Evolutionary conservation across 1,140 invertebrate genomes (phyloP).

Genomic region (Drosophila kohkoa): DNA sequence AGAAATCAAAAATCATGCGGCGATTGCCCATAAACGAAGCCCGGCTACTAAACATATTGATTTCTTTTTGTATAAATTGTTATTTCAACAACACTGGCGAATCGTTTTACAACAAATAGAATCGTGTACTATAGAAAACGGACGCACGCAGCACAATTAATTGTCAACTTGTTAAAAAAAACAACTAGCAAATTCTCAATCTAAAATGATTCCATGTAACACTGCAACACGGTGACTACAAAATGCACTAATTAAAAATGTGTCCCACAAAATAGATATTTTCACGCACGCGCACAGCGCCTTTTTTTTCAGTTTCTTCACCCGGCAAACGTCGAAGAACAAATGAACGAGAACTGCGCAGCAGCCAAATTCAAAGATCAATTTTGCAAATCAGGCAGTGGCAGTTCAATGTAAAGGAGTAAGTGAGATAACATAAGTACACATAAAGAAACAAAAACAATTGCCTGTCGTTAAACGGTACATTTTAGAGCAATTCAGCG

Average conservation of each 20-base stretch:
- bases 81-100: constrained; percentile 68
- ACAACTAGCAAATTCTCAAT: constrained; percentile 42
- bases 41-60: constrained; percentile 71
- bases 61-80: constrained; percentile 30
- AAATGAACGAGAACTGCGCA: constrained; percentile 65
- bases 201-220: constrained; percentile 70
- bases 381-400: neutral
- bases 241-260: constrained; percentile 72
- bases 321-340: constrained; percentile 63
- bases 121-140: constrained; percentile 45
- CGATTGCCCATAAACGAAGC: constrained; percentile 76
- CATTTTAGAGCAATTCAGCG: no score
- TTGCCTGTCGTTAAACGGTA: no score
- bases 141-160: constrained; percentile 66
- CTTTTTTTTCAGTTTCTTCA: constrained; percentile 53
- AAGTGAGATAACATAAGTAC: neutral
- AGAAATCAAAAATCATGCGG: constrained; percentile 82
- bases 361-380: neutral
- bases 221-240: constrained; percentile 60
- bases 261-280: constrained; percentile 38
- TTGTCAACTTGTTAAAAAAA: constrained; percentile 52
- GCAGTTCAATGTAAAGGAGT: neutral
- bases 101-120: constrained; percentile 58
- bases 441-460: no score
- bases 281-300: constrained; percentile 66